Evolutionary conservation across 64 coral and sea anemone genomes (phyloP).

Genomic region (Anthopleura sola): DNA sequence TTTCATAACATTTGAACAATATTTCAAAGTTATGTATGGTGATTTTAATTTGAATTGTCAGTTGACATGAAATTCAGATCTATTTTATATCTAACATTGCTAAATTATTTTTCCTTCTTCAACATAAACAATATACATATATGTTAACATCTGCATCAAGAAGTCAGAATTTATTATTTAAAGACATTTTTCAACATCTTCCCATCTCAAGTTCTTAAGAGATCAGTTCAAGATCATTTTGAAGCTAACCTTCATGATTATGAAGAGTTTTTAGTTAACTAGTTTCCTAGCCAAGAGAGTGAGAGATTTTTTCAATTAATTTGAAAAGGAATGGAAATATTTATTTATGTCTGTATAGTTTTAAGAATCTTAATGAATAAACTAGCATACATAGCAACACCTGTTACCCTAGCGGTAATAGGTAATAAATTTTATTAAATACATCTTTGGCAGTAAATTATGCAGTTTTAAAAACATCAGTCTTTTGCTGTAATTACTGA

Average conservation of each 20-base stretch:
- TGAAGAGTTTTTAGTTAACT: neutral
- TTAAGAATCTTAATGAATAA: neutral
- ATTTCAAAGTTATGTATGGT: too few species aligned
- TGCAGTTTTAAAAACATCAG: neutral
- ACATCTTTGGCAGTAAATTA: neutral
- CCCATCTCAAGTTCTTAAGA: too few species aligned
- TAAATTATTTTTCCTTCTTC: too few species aligned
- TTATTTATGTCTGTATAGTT: neutral
- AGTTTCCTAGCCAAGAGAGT: neutral
- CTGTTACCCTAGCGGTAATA: neutral
- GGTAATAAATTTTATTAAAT: constrained; percentile 4
- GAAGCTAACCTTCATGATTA: neutral
- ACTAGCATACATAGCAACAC: neutral
- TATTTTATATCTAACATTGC: too few species aligned
- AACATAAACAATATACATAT: too few species aligned
- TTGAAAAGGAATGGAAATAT: constrained; percentile 2
- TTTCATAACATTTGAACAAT: too few species aligned
- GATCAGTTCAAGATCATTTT: too few species aligned
- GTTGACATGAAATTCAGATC: too few species aligned
- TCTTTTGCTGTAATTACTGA: neutral
- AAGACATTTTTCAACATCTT: too few species aligned
- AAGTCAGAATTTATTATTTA: too few species aligned
- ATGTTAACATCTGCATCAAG: too few species aligned
- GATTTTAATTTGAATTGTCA: too few species aligned
- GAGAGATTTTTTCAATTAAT: neutral